A percentile compares a stretch with the other conserved stretches of the same genome.
These are phyloP conservation scores for Triops longicaudatus DNA, from an alignment of 1,140 invertebrate genomes.

Conservation along the genomic window DNA sequence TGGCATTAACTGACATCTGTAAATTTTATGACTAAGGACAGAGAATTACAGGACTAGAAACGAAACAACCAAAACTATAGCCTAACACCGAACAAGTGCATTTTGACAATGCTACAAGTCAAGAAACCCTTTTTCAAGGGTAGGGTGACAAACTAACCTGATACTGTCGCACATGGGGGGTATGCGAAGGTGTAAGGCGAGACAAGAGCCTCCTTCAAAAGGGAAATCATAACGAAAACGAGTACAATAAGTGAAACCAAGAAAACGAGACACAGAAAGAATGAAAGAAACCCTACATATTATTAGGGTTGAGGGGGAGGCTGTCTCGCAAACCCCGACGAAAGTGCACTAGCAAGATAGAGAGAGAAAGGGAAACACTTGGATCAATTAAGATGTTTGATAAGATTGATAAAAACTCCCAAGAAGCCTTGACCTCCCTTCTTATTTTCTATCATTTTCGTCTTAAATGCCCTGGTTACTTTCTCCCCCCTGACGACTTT, in stretches of 20 bases:
- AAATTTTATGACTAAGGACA: too few species aligned
- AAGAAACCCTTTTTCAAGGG: not conserved
- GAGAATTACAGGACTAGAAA: too few species aligned
- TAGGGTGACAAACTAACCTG: not conserved
- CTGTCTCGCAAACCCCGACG: not conserved
- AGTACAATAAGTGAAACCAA: not conserved
- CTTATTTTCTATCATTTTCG: not conserved
- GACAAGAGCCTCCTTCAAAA: not conserved
- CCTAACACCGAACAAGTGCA: not conserved
- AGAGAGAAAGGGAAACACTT: conserved; percentile 1
- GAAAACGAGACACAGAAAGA: too few species aligned
- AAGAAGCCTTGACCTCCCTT: not conserved
- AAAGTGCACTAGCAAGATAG: not conserved
- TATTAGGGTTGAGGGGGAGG: not conserved
- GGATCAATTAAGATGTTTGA: conserved; percentile 15
- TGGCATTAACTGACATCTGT: too few species aligned
- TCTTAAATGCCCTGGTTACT: not conserved
- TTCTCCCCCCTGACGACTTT: not conserved
- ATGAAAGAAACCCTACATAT: not conserved
- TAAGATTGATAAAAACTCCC: not conserved
- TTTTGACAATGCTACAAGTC: not conserved
- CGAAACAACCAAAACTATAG: not conserved
- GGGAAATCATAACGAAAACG: not conserved
- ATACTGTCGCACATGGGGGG: not conserved
- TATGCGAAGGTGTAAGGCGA: not conserved